A percentile compares a stretch with the other conserved stretches of the same genome.
phyloP scores from a whole-genome alignment of 2,113 vertebrate species.

The Lepus americanus region DNA sequence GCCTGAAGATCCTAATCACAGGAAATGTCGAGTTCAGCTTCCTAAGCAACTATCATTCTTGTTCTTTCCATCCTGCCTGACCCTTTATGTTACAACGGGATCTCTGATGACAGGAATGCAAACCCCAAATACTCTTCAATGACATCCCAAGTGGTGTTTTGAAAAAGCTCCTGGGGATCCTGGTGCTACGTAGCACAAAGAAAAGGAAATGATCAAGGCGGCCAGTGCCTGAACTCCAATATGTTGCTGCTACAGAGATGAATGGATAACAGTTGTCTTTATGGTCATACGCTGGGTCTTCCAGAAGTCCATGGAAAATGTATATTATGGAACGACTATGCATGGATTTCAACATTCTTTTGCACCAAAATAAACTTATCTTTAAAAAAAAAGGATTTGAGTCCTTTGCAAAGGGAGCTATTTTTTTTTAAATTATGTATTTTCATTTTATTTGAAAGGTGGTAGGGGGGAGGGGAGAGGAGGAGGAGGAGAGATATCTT shows the following conservation, averaged over 20 bases:
- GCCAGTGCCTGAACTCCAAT: neutral
- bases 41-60: constrained; percentile 38
- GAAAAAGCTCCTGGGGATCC: neutral
- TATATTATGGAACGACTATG: too few species aligned
- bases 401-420: too few species aligned
- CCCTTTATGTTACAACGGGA: neutral
- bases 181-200: neutral
- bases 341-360: too few species aligned
- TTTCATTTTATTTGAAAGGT: too few species aligned
- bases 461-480: too few species aligned
- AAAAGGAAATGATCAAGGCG: neutral
- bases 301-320: too few species aligned
- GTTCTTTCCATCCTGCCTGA: constrained; percentile 20
- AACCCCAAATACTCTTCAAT: neutral
- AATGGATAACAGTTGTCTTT: fast-evolving
- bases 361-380: too few species aligned
- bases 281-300: neutral
- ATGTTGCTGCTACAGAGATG: neutral
- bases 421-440: too few species aligned
- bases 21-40: constrained; percentile 23
- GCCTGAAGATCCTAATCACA: constrained; percentile 61
- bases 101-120: neutral
- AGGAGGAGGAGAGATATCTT: too few species aligned
- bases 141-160: neutral
- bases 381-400: too few species aligned